Percentiles rank a stretch among this genome's conserved stretches.
phyloP scores from a whole-genome alignment of 1,140 invertebrate genomes.

The Musca vetustissima region DNA sequence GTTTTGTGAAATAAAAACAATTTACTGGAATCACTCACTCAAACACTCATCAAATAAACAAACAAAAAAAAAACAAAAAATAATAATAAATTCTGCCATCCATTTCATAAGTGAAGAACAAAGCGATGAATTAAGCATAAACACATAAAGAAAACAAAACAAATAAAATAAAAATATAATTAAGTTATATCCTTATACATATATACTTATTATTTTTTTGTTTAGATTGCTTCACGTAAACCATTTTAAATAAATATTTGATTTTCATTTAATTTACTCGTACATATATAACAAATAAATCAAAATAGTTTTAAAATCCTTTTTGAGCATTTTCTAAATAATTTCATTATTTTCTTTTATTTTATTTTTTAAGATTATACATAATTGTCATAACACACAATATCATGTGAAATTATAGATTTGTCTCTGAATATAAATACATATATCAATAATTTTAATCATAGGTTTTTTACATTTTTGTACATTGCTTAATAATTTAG shows the following conservation, averaged over 20 bases:
- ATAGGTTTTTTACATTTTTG: too few species aligned
- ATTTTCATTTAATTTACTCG: neutral
- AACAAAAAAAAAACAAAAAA: conserved; percentile 2
- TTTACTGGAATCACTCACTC: conserved; percentile 33
- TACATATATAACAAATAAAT: conserved; percentile 14
- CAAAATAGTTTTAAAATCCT: conserved; percentile 18
- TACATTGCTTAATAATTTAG: too few species aligned
- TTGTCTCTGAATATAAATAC: too few species aligned
- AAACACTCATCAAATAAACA: neutral
- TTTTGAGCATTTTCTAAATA: neutral
- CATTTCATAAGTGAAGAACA: conserved; percentile 3
- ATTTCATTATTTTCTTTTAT: too few species aligned
- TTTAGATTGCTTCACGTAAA: neutral
- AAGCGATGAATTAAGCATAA: conserved; percentile 3
- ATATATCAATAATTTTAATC: too few species aligned
- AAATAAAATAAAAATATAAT: conserved; percentile 9
- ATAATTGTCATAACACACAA: too few species aligned
- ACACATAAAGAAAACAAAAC: conserved; percentile 13
- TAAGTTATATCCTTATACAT: conserved; percentile 3
- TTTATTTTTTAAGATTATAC: too few species aligned
- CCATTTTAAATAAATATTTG: neutral
- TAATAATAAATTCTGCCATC: conserved; percentile 16
- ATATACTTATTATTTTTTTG: too few species aligned
- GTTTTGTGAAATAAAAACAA: conserved; percentile 31
- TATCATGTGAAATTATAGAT: too few species aligned